Conservation (phyloP, 2,113 vertebrate genomes). For the Ameiurus melas region DNA sequence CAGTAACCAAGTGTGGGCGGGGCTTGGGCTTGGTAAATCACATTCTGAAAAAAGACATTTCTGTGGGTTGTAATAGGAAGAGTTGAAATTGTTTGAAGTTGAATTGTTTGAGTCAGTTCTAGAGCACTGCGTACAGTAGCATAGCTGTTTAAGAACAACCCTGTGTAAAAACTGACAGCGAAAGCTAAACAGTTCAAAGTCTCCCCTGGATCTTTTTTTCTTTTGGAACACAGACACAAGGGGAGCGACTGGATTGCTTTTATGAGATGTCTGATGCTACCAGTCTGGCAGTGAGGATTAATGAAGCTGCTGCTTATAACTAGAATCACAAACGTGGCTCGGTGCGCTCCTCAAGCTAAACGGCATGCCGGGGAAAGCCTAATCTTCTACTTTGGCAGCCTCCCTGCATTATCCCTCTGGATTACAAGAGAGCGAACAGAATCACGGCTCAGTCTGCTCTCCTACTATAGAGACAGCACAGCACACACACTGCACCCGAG, state of each 20-base stretch:
- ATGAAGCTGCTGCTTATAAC: conserved; percentile 38
- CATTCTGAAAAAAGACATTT: neutral
- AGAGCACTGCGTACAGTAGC: neutral
- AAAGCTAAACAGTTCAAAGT: neutral
- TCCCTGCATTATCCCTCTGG: conserved; percentile 51
- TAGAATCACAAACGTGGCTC: conserved; percentile 16
- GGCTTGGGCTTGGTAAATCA: neutral
- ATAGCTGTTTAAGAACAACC: neutral
- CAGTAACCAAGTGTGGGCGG: neutral
- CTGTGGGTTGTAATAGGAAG: neutral
- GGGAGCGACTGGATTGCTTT: conserved; percentile 8
- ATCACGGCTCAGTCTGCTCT: conserved; percentile 36
- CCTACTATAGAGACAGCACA: conserved; percentile 43
- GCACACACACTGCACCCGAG: conserved; percentile 11
- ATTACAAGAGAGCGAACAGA: conserved; percentile 46
- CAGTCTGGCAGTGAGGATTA: conserved; percentile 41
- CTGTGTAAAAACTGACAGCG: neutral
- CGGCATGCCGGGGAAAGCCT: conserved; percentile 50
- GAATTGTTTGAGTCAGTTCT: neutral
- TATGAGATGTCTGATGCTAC: conserved; percentile 31
- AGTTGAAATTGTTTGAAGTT: neutral
- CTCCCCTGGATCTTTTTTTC: neutral
- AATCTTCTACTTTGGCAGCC: conserved; percentile 46
- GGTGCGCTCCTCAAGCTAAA: conserved; percentile 21
- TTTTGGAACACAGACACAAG: neutral